A percentile compares a stretch with the other conserved stretches of the same genome.
Evolutionary conservation across 2,797 vertebrate genomes (phyloP).

Genomic region (Enteromius afrohamiltoni): DNA sequence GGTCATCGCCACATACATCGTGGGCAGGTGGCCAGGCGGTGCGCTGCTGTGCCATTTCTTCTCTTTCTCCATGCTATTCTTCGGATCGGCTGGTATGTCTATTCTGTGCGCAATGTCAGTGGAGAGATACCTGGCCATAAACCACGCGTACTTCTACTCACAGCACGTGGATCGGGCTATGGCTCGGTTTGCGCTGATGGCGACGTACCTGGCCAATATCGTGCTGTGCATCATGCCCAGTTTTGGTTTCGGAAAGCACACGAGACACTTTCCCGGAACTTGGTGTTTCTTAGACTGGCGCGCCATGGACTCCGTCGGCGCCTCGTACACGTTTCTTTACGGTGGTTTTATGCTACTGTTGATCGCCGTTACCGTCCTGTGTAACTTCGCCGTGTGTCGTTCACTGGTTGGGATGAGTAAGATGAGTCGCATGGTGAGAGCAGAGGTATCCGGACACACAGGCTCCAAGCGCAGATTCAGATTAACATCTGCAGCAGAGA

Average conservation of each 20-base stretch:
- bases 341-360: conserved; percentile 79
- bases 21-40: conserved; percentile 78
- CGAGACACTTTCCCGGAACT: conserved; percentile 78
- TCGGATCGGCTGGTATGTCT: conserved; percentile 82
- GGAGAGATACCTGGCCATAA: conserved; percentile 83
- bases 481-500: conserved; percentile 79
- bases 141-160: conserved; percentile 83
- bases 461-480: conserved; percentile 75
- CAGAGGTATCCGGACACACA: conserved; percentile 69
- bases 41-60: conserved; percentile 81
- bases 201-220: conserved; percentile 74
- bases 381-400: conserved; percentile 80
- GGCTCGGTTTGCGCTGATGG: conserved; percentile 76
- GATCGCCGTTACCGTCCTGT: conserved; percentile 77
- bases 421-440: conserved; percentile 72
- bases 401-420: conserved; percentile 82
- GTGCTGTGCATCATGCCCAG: conserved; percentile 80
- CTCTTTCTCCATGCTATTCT: conserved; percentile 86
- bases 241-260: conserved; percentile 80
- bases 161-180: conserved; percentile 77
- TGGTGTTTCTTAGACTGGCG: conserved; percentile 85
- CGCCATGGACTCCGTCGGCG: conserved; percentile 71
- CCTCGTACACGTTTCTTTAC: conserved; percentile 80
- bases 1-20: conserved; percentile 81
- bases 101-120: conserved; percentile 84